These are phyloP conservation scores for Sternotherus odoratus DNA, from an alignment of 2,797 vertebrate genomes.

Conservation along the genomic window DNA sequence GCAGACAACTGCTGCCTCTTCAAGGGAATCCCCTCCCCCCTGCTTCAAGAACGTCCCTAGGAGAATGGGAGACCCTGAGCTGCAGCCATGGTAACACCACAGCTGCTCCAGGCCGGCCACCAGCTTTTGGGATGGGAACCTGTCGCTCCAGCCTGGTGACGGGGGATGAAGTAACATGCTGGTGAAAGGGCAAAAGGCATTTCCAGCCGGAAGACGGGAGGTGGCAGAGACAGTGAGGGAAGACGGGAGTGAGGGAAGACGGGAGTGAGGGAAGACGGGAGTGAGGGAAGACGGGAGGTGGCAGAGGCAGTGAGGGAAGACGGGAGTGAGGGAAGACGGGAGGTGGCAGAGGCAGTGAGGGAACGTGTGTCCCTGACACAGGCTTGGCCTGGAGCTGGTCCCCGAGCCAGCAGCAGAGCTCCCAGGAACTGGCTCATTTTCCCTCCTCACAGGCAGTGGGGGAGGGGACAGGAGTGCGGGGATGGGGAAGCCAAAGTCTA, in stretches of 20 bases:
- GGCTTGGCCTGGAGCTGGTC: not conserved
- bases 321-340: accelerated
- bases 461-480: not conserved
- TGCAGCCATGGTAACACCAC: not conserved
- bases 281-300: accelerated
- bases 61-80: not conserved
- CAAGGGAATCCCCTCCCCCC: not conserved
- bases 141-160: not conserved
- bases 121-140: not conserved
- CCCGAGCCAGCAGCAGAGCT: not conserved
- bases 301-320: too few relatives aligned
- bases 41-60: not conserved
- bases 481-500: not conserved
- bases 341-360: accelerated
- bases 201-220: accelerated
- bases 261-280: not conserved
- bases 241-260: accelerated
- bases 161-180: accelerated
- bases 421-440: not conserved
- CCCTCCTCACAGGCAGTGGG: not conserved
- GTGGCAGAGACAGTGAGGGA: not conserved
- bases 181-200: not conserved
- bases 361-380: not conserved
- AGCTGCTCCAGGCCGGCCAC: not conserved
- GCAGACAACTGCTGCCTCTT: accelerated